phyloP scores from a whole-genome alignment of 2,113 vertebrate species.

The Scartelaos histophorus region DNA sequence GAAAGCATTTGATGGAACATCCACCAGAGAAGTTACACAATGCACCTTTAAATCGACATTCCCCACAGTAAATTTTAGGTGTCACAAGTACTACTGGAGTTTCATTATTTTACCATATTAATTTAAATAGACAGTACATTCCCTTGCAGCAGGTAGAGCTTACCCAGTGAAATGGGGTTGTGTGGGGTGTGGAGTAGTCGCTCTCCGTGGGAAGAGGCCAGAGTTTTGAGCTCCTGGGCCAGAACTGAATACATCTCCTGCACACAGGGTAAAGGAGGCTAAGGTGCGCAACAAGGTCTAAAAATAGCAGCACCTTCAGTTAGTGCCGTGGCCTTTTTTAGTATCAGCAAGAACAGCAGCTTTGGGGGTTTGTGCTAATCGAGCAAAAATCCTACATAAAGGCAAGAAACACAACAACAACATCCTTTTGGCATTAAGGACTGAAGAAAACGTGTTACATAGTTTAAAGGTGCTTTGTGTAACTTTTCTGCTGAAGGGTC shows the following conservation, averaged over 20 bases:
- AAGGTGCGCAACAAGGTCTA: constrained; percentile 27
- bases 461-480: no score
- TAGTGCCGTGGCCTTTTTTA: constrained; percentile 45
- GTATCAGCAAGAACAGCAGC: constrained; percentile 19
- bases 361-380: constrained; percentile 49
- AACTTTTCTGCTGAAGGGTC: no score
- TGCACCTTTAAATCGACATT: no score
- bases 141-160: constrained; percentile 24
- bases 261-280: constrained; percentile 38
- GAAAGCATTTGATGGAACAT: no score
- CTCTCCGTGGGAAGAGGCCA: constrained; percentile 85
- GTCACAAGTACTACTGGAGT: no score
- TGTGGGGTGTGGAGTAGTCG: constrained; percentile 89
- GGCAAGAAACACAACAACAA: neutral
- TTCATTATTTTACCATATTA: no score
- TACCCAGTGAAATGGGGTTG: constrained; percentile 96
- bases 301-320: constrained; percentile 49
- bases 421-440: neutral
- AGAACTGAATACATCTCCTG: constrained; percentile 93
- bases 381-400: constrained; percentile 40
- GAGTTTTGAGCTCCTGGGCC: constrained; percentile 84
- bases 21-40: no score
- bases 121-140: no score
- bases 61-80: no score
- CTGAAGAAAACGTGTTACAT: neutral